Percentiles rank a stretch among this genome's conserved stretches.
Conservation (phyloP, 2,797 vertebrate species). For the Cryptoblepharus egeriae region DNA sequence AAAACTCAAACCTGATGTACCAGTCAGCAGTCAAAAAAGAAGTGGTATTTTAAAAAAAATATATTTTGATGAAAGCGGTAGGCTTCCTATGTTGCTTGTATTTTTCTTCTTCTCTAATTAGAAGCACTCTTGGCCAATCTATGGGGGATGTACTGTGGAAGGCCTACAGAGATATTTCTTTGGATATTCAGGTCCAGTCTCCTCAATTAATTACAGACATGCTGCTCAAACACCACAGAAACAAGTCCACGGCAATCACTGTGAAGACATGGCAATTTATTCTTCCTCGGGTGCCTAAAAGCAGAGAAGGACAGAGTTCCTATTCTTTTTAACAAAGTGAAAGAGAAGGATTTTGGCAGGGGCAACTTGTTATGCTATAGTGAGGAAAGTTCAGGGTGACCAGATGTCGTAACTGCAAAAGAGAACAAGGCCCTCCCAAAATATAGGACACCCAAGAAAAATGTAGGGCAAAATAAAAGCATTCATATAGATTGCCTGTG, state of each 20-base stretch:
- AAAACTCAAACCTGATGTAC: constrained; percentile 31
- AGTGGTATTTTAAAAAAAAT: neutral
- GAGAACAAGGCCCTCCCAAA: no score
- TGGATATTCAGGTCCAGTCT: constrained; percentile 44
- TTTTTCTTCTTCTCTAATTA: constrained; percentile 62
- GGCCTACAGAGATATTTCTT: constrained; percentile 59
- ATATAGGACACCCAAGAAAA: no score
- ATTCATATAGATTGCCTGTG: no score
- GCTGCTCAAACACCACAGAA: constrained; percentile 55
- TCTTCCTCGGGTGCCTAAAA: neutral
- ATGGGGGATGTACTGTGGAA: constrained; percentile 45
- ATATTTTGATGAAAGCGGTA: constrained; percentile 23
- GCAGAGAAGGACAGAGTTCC: neutral
- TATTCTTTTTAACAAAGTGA: neutral
- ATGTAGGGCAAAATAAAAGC: no score
- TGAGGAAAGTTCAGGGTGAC: no score
- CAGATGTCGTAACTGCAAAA: no score
- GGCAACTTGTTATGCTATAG: neutral
- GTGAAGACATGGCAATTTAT: constrained; percentile 33
- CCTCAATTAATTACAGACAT: constrained; percentile 66
- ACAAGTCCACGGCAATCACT: constrained; percentile 17
- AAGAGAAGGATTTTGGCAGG: neutral
- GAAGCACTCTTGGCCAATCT: constrained; percentile 59
- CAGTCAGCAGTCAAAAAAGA: constrained; percentile 1
- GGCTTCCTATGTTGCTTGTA: constrained; percentile 26